Percentiles rank a stretch among this genome's conserved stretches.
Conservation (phyloP, 2,797 vertebrate species). For the Melanotaenia nigrans region DNA sequence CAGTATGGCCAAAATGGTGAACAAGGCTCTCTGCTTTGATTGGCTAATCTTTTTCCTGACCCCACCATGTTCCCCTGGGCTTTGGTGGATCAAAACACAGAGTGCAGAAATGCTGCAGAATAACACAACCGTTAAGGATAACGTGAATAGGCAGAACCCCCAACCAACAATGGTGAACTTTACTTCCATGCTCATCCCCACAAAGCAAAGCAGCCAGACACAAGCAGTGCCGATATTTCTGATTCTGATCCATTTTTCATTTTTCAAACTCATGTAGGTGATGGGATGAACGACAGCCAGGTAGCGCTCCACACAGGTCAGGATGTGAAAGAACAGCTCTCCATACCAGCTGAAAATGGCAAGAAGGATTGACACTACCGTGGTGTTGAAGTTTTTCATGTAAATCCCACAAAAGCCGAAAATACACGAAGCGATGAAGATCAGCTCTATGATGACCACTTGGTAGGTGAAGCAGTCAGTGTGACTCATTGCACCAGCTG, state of each 20-base stretch:
- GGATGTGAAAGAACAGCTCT: not conserved
- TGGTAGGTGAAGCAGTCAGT: slow-evolving; percentile 3
- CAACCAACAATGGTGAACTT: too few relatives aligned
- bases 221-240: not conserved
- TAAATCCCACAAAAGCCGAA: not conserved
- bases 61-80: not conserved
- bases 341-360: not conserved
- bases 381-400: too few relatives aligned
- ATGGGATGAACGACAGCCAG: slow-evolving; percentile 1
- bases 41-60: not conserved
- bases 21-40: not conserved
- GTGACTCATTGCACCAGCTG: not conserved
- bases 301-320: not conserved
- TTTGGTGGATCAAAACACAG: not conserved
- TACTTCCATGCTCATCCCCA: not conserved
- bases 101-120: not conserved
- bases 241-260: not conserved
- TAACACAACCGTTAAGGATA: not conserved
- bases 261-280: not conserved
- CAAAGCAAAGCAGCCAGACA: not conserved
- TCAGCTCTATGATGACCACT: not conserved
- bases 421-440: not conserved
- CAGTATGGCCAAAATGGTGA: not conserved
- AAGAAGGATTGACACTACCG: not conserved
- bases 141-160: not conserved